Evolutionary conservation across 2,113 vertebrate genomes (phyloP).

Genomic region (Todiramphus saurophagus): DNA sequence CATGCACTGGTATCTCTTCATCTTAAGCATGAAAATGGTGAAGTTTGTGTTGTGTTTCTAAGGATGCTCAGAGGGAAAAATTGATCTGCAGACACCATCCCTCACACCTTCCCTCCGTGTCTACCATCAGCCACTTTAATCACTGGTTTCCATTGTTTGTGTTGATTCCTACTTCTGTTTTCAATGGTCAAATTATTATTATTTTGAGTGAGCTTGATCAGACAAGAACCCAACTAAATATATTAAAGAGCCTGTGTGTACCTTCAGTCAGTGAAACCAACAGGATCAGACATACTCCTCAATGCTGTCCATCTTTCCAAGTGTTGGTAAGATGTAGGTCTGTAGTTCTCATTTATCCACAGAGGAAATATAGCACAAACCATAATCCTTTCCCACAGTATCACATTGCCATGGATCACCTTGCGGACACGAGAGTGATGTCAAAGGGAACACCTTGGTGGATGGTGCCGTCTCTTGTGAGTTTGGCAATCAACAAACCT

Average conservation of each 20-base stretch:
- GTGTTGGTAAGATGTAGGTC: not conserved
- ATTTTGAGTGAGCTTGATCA: not conserved
- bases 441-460: not conserved
- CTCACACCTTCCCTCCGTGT: not conserved
- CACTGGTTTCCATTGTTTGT: not conserved
- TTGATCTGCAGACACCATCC: not conserved
- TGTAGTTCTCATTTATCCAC: not conserved
- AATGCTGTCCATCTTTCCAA: not conserved
- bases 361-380: fast-evolving
- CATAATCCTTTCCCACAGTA: not conserved
- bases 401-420: too few species aligned
- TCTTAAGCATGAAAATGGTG: not conserved
- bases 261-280: not conserved
- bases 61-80: not conserved
- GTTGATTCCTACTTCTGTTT: not conserved
- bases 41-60: not conserved
- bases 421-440: not conserved
- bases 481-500: not conserved
- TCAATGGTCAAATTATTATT: not conserved
- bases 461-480: fast-evolving
- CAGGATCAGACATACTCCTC: not conserved
- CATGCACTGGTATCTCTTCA: not conserved
- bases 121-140: not conserved
- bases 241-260: not conserved
- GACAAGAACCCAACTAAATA: not conserved